Evolutionary conservation across 2,113 vertebrate species (phyloP).

Genomic region (Cyanoliseus patagonus): DNA sequence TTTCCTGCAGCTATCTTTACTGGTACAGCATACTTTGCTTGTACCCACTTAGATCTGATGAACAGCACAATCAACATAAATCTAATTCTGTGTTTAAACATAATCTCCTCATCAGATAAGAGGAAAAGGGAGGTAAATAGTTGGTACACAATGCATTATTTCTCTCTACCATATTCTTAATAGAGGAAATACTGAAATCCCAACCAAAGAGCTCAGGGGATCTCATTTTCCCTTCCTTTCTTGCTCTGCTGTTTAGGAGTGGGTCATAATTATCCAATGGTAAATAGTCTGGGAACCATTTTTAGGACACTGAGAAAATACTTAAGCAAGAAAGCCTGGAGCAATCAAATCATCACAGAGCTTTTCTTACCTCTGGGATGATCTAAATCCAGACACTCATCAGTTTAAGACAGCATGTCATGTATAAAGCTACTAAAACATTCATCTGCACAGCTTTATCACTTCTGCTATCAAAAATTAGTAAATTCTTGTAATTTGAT

Average conservation of each 20-base stretch:
- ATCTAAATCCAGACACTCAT: constrained; percentile 40
- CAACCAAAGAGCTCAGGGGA: not conserved
- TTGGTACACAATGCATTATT: not conserved
- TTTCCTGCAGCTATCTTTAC: not conserved
- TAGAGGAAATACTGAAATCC: not conserved
- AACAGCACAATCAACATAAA: not conserved
- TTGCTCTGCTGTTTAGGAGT: not conserved
- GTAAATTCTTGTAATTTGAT: constrained; percentile 65
- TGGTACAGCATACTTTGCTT: not conserved
- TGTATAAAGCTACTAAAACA: constrained; percentile 62
- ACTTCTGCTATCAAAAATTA: constrained; percentile 69
- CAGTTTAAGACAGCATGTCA: constrained; percentile 27
- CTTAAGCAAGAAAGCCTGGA: constrained; percentile 5
- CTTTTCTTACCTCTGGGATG: constrained; percentile 11
- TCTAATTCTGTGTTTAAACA: not conserved
- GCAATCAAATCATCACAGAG: constrained; percentile 45
- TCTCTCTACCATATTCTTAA: not conserved
- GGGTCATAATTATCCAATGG: not conserved
- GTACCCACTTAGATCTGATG: not conserved
- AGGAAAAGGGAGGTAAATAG: not conserved
- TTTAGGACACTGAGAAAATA: constrained; percentile 40
- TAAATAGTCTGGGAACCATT: constrained; percentile 2
- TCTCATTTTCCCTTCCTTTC: not conserved
- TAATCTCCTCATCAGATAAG: not conserved
- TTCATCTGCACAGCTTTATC: constrained; percentile 58